A percentile compares a stretch with the other conserved stretches of the same genome.
These are phyloP conservation scores for Eupithecia centaureata DNA, from an alignment of 2,888 invertebrate species.

Conservation along the genomic window DNA sequence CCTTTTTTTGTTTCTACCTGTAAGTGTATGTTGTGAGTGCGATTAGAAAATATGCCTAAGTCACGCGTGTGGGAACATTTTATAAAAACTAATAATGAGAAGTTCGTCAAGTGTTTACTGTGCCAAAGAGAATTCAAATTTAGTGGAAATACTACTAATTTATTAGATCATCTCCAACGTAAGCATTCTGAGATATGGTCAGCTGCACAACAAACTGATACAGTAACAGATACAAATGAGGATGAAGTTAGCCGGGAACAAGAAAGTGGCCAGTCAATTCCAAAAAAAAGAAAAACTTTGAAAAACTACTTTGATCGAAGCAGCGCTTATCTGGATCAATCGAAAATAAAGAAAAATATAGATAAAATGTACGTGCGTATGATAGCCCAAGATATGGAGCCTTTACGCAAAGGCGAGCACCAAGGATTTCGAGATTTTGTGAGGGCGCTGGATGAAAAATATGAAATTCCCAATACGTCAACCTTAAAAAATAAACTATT, in stretches of 20 bases:
- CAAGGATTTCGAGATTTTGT: too few species aligned
- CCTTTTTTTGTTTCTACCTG: constrained; percentile 7
- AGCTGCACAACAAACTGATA: background rate
- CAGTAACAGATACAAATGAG: background rate
- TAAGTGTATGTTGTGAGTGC: background rate
- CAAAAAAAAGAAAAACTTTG: background rate
- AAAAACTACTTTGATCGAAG: too few species aligned
- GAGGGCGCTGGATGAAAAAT: too few species aligned
- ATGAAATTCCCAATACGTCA: too few species aligned
- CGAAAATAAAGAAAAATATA: too few species aligned
- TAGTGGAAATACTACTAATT: background rate
- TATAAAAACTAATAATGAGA: background rate
- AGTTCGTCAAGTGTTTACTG: background rate
- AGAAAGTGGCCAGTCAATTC: background rate
- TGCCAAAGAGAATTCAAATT: background rate
- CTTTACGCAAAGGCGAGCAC: too few species aligned
- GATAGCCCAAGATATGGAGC: too few species aligned
- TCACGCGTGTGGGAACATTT: background rate
- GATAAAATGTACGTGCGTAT: too few species aligned
- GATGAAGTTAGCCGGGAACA: background rate
- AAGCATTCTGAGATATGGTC: background rate
- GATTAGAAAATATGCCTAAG: background rate
- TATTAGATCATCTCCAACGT: background rate
- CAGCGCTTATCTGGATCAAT: too few species aligned
- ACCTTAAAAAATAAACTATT: too few species aligned